Evolutionary conservation across 2,888 invertebrate species (phyloP), one percentile per base, ranked within the genome.

Genomic region (Drosophila mayaguana): DNA sequence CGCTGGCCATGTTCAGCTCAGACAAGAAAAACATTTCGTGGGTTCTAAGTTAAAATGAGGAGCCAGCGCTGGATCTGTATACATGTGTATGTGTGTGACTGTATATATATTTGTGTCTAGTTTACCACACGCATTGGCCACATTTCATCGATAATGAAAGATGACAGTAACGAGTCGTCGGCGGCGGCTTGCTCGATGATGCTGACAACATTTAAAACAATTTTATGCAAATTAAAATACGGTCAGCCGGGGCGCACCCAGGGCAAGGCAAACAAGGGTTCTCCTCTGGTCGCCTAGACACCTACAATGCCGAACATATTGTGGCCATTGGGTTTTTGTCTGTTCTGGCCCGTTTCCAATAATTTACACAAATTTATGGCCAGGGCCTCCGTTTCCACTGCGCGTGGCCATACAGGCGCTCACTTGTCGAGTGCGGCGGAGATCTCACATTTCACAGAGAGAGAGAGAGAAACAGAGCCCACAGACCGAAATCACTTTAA

Each of bases 91-190:
- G n/a, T 67, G 20, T 46, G 22, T 38, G 4, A 8, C 6, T 28
- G 14, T 42, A 14, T 14, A 3, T 67, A 46, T 34, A 18, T 55
- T 14, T 34, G 69, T 34, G 67, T 60, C 3, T 20, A 20, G 45
- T 40, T 66, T 88, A 59, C 89, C 90, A 89, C 90, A 86, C 86
- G 72, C 86, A 88, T 82, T 75, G 83, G 78, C 76, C 74, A 90
- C 87, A 87, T 77, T 80, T 87, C 81, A 88, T 88, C 90, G 90
- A 90, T 91, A 91, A 91, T 91, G 85, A 90, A 89, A 91, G 87
- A 89, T 90, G 91, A 91, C 90, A 91, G 91, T 91, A 89, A 91
- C 91, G 87, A 88, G 81, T 83, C 74, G 48, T n/a, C 28, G 25
- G 46, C 25, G 65, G 32, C 28, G 28, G 28, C 28, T 64, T 65